Evolutionary conservation across 1,140 invertebrate genomes (phyloP).

Genomic region (Halotydeus destructor): DNA sequence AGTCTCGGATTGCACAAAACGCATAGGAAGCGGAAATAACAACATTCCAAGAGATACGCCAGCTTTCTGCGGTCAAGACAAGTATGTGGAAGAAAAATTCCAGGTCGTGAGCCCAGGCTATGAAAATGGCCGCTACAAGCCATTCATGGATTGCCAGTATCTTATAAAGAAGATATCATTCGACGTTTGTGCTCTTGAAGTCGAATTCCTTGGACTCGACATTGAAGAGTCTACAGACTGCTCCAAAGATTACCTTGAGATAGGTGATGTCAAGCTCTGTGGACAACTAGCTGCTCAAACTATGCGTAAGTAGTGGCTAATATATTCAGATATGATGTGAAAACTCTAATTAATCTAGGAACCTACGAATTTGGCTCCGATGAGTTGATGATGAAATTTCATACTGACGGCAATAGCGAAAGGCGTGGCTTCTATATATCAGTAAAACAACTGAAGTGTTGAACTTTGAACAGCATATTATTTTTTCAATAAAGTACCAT

Average conservation of each 20-base stretch:
- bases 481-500: too few relatives aligned
- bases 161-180: constrained; percentile 13
- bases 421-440: constrained; percentile 15
- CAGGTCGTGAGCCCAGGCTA: constrained; percentile 16
- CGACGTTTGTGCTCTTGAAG: constrained; percentile 18
- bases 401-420: constrained; percentile 14
- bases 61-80: neutral
- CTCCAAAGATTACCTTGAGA: constrained; percentile 17
- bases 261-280: constrained; percentile 15
- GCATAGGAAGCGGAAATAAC: neutral
- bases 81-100: constrained; percentile 10
- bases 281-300: constrained; percentile 18
- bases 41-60: neutral
- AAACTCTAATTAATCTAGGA: constrained; percentile 10
- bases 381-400: constrained; percentile 14
- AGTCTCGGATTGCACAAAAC: too few relatives aligned
- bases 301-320: constrained; percentile 14
- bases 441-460: constrained; percentile 16
- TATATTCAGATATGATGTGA: neutral
- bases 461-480: too few relatives aligned
- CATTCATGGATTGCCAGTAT: constrained; percentile 16
- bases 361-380: constrained; percentile 17
- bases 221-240: constrained; percentile 18
- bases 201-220: constrained; percentile 17
- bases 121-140: constrained; percentile 13